phyloP scores from a whole-genome alignment of 2,113 vertebrate genomes.

The Dipodomys stephensi region DNA sequence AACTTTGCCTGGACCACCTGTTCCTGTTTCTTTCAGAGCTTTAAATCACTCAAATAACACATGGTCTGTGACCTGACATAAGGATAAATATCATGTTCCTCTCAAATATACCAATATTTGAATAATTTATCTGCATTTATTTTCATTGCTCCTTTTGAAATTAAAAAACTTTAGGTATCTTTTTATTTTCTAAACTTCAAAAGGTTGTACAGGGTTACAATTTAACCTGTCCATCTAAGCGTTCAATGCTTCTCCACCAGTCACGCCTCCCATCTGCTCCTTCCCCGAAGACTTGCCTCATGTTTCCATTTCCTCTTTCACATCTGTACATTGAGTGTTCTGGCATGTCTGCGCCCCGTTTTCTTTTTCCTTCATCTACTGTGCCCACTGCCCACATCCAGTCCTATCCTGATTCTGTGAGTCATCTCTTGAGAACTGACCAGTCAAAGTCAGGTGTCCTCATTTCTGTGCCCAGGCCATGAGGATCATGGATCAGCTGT shows the following conservation, averaged over 20 bases:
- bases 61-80: background rate
- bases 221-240: no score
- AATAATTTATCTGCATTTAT: slow-evolving; percentile 18
- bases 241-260: no score
- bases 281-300: no score
- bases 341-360: no score
- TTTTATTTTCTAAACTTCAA: no score
- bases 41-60: slow-evolving; percentile 2
- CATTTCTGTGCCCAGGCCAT: background rate
- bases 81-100: slow-evolving; percentile 33
- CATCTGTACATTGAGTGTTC: no score
- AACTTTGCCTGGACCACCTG: background rate
- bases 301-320: no score
- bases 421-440: background rate
- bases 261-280: no score
- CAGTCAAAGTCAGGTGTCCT: background rate
- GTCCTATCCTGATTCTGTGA: background rate
- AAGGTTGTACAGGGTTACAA: no score
- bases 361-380: no score
- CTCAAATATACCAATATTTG: slow-evolving; percentile 31
- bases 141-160: background rate
- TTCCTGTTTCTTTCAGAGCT: slow-evolving; percentile 27
- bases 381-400: no score
- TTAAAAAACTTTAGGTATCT: slow-evolving; percentile 1
- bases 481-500: background rate